Percentiles rank a stretch among this genome's conserved stretches.
Evolutionary conservation across 2,888 invertebrate genomes (phyloP).

Genomic region (Endomychus coccineus): DNA sequence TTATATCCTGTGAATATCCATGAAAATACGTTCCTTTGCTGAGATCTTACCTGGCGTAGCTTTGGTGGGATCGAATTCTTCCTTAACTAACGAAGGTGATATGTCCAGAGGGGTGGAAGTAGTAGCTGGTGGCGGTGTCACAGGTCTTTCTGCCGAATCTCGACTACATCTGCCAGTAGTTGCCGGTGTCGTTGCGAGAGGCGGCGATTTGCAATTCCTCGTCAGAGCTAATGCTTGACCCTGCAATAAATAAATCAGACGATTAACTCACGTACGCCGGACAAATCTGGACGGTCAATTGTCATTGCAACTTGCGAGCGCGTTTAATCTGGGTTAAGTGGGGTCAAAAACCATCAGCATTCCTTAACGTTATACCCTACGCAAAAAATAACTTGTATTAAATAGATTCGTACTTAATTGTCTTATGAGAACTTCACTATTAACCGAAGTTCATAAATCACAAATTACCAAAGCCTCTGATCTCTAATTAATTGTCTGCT

Average conservation of each 20-base stretch:
- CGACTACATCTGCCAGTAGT: constrained; percentile 40
- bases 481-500: too few relatives aligned
- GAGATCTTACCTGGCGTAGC: constrained; percentile 52
- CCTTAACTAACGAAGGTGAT: constrained; percentile 56
- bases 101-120: constrained; percentile 45
- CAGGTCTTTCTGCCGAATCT: constrained; percentile 48
- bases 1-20: too few relatives aligned
- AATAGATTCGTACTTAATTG: constrained; percentile 16
- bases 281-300: constrained; percentile 9
- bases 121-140: constrained; percentile 39
- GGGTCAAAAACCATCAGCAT: constrained; percentile 67
- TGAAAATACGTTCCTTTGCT: too few relatives aligned
- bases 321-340: constrained; percentile 67
- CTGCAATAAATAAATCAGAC: constrained; percentile 41
- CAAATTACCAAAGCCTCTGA: too few relatives aligned
- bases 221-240: constrained; percentile 62
- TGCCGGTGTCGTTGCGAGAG: constrained; percentile 33
- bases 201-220: constrained; percentile 44
- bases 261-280: constrained; percentile 11
- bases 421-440: constrained; percentile 13
- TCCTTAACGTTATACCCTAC: constrained; percentile 48
- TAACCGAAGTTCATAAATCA: too few relatives aligned
- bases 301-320: constrained; percentile 32
- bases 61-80: constrained; percentile 58
- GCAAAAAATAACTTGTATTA: constrained; percentile 17